Evolutionary conservation across 2,797 vertebrate species (phyloP).

Genomic region (Steatocranus sp.): DNA sequence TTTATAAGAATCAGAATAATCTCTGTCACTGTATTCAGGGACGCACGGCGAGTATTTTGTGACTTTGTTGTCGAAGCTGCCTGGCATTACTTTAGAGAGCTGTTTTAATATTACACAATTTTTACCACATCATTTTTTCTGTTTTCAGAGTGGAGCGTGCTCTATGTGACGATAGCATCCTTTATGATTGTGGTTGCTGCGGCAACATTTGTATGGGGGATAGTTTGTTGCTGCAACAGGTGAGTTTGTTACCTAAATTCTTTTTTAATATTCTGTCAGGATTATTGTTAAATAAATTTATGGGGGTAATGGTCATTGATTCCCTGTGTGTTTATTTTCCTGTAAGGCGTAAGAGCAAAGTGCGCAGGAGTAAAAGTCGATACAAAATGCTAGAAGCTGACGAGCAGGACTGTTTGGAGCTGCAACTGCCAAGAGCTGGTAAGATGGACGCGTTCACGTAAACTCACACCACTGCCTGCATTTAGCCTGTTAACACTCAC

Average conservation of each 20-base stretch:
- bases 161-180: slow-evolving; percentile 94
- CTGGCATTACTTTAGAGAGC: not conserved
- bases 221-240: slow-evolving; percentile 93
- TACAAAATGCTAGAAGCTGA: slow-evolving; percentile 96
- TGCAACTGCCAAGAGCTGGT: slow-evolving; percentile 80
- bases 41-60: not conserved
- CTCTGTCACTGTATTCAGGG: not conserved
- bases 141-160: slow-evolving; percentile 96
- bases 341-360: slow-evolving; percentile 86
- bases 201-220: slow-evolving; percentile 87
- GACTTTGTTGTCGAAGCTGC: rapidly evolving
- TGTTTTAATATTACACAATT: not conserved
- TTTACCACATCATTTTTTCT: not conserved
- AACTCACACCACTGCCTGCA: not conserved
- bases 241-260: slow-evolving; percentile 43
- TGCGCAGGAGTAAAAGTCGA: slow-evolving; percentile 88
- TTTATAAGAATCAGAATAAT: not conserved
- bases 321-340: not conserved
- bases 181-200: slow-evolving; percentile 89
- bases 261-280: not conserved
- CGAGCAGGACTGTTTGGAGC: slow-evolving; percentile 87
- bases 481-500: not conserved
- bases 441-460: not conserved
- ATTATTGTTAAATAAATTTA: not conserved
- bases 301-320: not conserved